A percentile compares a stretch with the other conserved stretches of the same genome.
Conservation (phyloP, 2,113 vertebrate species). For the Alectura lathami region DNA sequence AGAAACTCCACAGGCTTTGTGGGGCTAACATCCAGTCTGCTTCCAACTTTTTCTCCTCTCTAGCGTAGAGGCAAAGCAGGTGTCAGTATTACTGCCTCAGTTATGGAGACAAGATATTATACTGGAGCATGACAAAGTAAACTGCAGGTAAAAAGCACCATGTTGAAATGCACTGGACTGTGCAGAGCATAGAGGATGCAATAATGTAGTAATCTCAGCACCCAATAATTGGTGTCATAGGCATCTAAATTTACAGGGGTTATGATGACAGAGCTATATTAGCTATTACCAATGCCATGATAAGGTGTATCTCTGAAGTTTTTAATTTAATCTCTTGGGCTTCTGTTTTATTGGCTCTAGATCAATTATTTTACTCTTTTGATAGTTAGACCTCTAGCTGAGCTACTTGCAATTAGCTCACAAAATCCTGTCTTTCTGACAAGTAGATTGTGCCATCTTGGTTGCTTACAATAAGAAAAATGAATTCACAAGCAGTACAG, state of each 20-base stretch:
- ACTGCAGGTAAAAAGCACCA: neutral
- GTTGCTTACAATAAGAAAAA: neutral
- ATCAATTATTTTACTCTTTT: conserved; percentile 10
- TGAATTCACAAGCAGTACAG: neutral
- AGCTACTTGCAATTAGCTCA: neutral
- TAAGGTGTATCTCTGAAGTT: neutral
- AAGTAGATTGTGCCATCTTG: neutral
- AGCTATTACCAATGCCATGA: neutral
- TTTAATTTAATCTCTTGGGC: conserved; percentile 15
- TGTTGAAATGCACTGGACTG: neutral
- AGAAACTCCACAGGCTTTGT: neutral
- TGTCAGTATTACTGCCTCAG: neutral
- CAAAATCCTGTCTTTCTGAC: neutral
- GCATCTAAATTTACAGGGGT: neutral
- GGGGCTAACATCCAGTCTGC: neutral
- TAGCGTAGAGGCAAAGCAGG: neutral
- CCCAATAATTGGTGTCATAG: neutral
- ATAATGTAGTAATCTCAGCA: neutral
- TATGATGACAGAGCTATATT: neutral
- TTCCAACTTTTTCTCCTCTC: neutral
- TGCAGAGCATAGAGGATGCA: neutral
- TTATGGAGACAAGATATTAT: neutral
- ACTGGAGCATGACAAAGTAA: neutral
- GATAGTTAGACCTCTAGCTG: neutral
- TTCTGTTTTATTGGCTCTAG: conserved; percentile 8